phyloP scores from a whole-genome alignment of 2,888 invertebrate genomes.

The Drosophila borealis region DNA sequence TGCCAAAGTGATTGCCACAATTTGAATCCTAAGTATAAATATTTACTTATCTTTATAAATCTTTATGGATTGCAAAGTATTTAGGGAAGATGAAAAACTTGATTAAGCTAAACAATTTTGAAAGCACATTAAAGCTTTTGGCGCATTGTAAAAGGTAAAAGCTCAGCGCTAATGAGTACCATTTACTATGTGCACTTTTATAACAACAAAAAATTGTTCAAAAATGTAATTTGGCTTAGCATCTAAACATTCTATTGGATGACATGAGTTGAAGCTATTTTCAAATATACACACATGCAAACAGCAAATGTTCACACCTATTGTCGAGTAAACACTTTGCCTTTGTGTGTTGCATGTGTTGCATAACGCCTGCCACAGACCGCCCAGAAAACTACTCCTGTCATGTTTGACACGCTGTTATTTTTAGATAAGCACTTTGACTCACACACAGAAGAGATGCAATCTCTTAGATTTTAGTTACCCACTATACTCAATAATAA shows the following conservation, averaged over 20 bases:
- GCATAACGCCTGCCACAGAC: slow-evolving; percentile 33
- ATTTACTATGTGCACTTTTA: no score
- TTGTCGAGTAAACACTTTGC: not conserved
- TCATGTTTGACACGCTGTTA: slow-evolving; percentile 50
- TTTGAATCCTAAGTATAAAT: no score
- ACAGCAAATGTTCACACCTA: slow-evolving; percentile 13
- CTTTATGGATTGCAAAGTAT: no score
- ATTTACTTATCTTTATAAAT: no score
- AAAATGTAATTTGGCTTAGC: no score
- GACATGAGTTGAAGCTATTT: not conserved
- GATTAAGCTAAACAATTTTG: no score
- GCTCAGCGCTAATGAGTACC: no score
- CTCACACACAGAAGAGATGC: slow-evolving; percentile 5
- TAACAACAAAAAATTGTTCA: no score
- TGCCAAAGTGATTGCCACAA: no score
- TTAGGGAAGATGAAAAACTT: no score
- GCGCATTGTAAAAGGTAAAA: no score
- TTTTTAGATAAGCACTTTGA: slow-evolving; percentile 35
- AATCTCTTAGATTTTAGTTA: slow-evolving; percentile 8
- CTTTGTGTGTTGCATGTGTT: slow-evolving; percentile 12
- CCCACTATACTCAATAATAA: slow-evolving; percentile 18
- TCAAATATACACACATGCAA: not conserved
- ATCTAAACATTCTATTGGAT: not conserved
- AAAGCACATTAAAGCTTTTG: no score
- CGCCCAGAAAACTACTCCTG: slow-evolving; percentile 22